Conservation (phyloP, 1,140 invertebrate genomes). For the Musca vetustissima region DNA sequence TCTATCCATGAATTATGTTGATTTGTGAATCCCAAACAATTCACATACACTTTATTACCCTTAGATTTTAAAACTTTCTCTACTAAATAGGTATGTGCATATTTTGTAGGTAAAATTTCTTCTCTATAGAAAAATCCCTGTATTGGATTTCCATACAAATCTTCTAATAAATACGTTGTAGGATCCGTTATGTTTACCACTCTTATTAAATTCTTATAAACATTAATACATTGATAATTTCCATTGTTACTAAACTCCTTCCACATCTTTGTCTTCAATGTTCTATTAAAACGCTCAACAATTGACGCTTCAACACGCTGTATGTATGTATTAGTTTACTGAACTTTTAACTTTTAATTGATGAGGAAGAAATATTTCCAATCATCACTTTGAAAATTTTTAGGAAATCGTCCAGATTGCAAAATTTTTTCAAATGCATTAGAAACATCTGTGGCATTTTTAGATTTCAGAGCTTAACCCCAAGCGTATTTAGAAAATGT, state of each 20-base stretch:
- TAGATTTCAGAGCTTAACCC: no score
- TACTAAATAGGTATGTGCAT: conserved; percentile 45
- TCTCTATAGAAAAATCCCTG: conserved; percentile 50
- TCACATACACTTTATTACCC: conserved; percentile 46
- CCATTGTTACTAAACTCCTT: conserved; percentile 55
- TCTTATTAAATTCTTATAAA: conserved; percentile 45
- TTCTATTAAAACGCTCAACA: conserved; percentile 57
- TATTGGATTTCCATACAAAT: conserved; percentile 40
- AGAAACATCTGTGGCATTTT: no score
- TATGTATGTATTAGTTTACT: no score
- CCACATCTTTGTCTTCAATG: conserved; percentile 55
- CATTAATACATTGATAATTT: conserved; percentile 53
- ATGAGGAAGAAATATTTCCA: no score
- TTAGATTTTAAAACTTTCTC: conserved; percentile 44
- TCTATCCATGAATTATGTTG: conserved; percentile 46
- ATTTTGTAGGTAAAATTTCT: conserved; percentile 43
- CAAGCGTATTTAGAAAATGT: no score
- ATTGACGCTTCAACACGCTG: no score
- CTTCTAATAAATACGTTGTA: conserved; percentile 45
- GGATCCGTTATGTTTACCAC: conserved; percentile 45
- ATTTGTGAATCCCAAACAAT: conserved; percentile 47
- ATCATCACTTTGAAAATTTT: no score
- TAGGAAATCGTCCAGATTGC: no score
- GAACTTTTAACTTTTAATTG: no score
- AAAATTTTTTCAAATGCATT: no score